phyloP scores from a whole-genome alignment of 2,888 invertebrate species.

The Augochlorella aurata region DNA sequence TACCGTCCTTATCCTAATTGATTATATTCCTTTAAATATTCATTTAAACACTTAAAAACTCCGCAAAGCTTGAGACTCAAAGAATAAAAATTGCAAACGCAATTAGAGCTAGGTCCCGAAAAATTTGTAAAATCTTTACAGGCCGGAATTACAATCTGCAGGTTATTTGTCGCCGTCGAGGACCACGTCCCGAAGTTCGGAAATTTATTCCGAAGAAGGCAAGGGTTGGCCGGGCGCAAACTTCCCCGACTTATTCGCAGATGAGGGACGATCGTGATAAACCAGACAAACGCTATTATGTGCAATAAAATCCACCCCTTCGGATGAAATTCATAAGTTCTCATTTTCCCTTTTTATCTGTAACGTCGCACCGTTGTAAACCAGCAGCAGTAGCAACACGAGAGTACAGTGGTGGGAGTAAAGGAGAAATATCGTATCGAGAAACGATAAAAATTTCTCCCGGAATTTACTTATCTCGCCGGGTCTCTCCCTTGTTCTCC shows the following conservation, averaged over 20 bases:
- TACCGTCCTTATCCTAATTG: too few species aligned
- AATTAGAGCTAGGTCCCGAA: background rate
- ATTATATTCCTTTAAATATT: too few species aligned
- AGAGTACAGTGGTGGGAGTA: background rate
- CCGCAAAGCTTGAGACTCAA: background rate
- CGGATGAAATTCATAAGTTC: slow-evolving; percentile 31
- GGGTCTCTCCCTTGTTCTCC: background rate
- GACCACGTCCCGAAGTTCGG: background rate
- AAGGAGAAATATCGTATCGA: slow-evolving; percentile 1
- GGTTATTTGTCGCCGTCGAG: background rate
- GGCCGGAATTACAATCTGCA: background rate
- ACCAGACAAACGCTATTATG: slow-evolving; percentile 31
- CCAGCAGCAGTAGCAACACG: background rate
- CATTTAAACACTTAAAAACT: background rate
- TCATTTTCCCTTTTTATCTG: slow-evolving; percentile 22
- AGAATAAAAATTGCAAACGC: background rate
- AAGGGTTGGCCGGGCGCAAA: slow-evolving; percentile 29
- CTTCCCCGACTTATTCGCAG: slow-evolving; percentile 24
- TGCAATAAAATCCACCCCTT: slow-evolving; percentile 36
- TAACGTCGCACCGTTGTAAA: slow-evolving; percentile 2
- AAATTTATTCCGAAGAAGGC: slow-evolving; percentile 6
- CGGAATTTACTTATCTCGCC: slow-evolving; percentile 14
- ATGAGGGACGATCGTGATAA: slow-evolving; percentile 42
- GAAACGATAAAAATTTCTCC: slow-evolving; percentile 5
- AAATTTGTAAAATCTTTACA: background rate